Percentiles rank a stretch among this genome's conserved stretches.
Conservation (phyloP, 30 jellyfish, hydroid and myxozoan species). For the Hydractinia echinata region DNA sequence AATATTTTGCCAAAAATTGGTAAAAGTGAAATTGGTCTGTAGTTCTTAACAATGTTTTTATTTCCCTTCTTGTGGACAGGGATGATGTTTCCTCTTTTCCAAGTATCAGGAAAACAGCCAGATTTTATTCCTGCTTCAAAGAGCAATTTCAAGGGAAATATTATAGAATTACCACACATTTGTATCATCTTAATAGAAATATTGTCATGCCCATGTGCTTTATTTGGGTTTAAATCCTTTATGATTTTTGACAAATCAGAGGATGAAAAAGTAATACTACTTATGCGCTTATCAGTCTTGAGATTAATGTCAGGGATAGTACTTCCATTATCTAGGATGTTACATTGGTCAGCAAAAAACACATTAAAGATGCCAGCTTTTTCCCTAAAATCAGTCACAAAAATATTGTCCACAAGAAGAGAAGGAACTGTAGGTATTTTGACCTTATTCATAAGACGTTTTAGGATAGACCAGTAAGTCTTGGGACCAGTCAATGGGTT, state of each 20-base stretch:
- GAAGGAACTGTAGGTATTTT: conserved; percentile 60
- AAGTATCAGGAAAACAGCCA: conserved; percentile 40
- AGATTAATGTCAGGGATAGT: conserved; percentile 42
- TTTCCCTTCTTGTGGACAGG: conserved; percentile 52
- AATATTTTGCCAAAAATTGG: conserved; percentile 60
- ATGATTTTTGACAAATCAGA: conserved; percentile 44
- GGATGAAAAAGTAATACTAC: conserved; percentile 37
- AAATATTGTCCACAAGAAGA: conserved; percentile 42
- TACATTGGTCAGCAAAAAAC: conserved; percentile 53
- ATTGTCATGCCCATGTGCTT: conserved; percentile 62
- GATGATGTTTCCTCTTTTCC: conserved; percentile 49
- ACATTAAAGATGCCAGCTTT: conserved; percentile 52
- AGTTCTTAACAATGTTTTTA: not conserved
- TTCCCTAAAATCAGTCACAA: conserved; percentile 59
- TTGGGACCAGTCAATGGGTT: conserved; percentile 42
- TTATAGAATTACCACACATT: conserved; percentile 46
- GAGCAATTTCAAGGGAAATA: conserved; percentile 44
- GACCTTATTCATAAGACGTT: conserved; percentile 47
- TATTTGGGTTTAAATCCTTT: conserved; percentile 33
- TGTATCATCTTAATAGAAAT: conserved; percentile 42
- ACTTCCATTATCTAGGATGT: conserved; percentile 56
- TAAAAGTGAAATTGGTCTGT: conserved; percentile 24
- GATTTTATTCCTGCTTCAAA: conserved; percentile 38
- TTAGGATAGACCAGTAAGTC: conserved; percentile 60
- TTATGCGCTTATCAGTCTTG: conserved; percentile 28